phyloP scores from a whole-genome alignment of 2,113 vertebrate genomes.

The Psammodynastes pulverulentus region DNA sequence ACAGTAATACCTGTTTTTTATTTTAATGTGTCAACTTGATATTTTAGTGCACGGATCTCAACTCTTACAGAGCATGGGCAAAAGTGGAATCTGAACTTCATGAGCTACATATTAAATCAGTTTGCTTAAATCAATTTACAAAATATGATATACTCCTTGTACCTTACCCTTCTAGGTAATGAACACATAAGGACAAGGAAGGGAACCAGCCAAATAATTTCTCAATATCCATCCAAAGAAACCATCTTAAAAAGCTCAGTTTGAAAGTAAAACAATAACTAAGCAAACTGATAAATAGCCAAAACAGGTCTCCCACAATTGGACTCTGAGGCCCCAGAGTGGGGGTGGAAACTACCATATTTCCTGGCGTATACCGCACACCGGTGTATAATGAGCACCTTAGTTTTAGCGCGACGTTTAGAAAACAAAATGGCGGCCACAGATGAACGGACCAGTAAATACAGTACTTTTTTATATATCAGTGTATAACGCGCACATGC shows the following conservation, averaged over 20 bases:
- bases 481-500: too few relatives aligned
- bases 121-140: not conserved
- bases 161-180: not conserved
- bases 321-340: not conserved
- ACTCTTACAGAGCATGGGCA: not conserved
- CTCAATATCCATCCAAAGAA: not conserved
- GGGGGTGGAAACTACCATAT: accelerated
- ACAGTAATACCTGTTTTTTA: not conserved
- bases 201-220: not conserved
- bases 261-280: not conserved
- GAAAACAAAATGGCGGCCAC: too few relatives aligned
- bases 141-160: not conserved
- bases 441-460: too few relatives aligned
- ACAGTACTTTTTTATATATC: too few relatives aligned
- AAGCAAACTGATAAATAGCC: not conserved
- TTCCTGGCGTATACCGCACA: too few relatives aligned
- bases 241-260: not conserved
- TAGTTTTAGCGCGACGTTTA: too few relatives aligned
- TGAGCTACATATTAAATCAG: not conserved
- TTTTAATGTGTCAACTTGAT: not conserved
- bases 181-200: not conserved
- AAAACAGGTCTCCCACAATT: not conserved
- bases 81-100: not conserved
- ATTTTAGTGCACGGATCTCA: not conserved
- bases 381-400: too few relatives aligned